Conservation (phyloP, 2,113 vertebrate genomes). For the Monopterus albus region DNA sequence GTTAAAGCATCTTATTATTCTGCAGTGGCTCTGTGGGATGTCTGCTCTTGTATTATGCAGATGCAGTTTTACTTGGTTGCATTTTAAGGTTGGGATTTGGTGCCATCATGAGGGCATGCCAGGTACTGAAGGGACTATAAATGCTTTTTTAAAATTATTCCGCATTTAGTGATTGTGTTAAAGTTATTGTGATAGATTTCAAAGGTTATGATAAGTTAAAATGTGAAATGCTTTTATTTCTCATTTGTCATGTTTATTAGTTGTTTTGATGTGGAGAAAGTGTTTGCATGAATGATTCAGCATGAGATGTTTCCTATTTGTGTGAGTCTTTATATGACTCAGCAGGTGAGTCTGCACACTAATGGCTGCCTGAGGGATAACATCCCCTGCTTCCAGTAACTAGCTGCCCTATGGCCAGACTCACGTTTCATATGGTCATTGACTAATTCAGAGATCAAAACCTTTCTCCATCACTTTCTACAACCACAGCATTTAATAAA, state of each 20-base stretch:
- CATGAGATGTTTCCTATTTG: slow-evolving; percentile 9
- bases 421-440: slow-evolving; percentile 54
- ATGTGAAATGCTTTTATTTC: slow-evolving; percentile 7
- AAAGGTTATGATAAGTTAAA: background rate
- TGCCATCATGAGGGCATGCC: slow-evolving; percentile 51
- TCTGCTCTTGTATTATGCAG: background rate
- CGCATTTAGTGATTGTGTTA: background rate
- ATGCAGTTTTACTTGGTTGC: background rate
- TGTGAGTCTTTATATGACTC: slow-evolving; percentile 53
- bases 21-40: slow-evolving; percentile 6
- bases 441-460: slow-evolving; percentile 60
- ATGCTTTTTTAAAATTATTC: background rate
- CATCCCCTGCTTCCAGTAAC: slow-evolving; percentile 61
- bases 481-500: slow-evolving; percentile 5
- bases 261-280: background rate
- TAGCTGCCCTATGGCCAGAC: background rate
- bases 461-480: slow-evolving; percentile 53
- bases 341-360: slow-evolving; percentile 58
- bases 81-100: slow-evolving; percentile 46
- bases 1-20: background rate
- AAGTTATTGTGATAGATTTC: background rate
- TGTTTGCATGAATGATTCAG: background rate
- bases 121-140: slow-evolving; percentile 2
- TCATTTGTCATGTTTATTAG: background rate
- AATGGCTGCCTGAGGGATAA: slow-evolving; percentile 44